Percentiles rank a stretch among this genome's conserved stretches.
These are phyloP conservation scores for Phalacrocorax brasilianus DNA, from an alignment of 2,113 vertebrate genomes.

Conservation along the genomic window DNA sequence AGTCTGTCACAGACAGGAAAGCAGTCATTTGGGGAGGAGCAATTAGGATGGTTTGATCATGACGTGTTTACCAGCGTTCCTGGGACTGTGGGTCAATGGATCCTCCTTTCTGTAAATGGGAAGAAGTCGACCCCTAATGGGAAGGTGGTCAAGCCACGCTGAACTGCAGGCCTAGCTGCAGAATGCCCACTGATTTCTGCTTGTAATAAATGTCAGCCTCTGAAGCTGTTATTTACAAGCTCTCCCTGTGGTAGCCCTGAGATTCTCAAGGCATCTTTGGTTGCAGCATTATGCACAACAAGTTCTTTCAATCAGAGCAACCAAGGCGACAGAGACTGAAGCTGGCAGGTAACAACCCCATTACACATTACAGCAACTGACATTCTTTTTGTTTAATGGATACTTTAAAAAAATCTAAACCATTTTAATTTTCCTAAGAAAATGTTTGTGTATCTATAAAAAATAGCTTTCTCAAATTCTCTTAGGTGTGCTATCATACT, in stretches of 20 bases:
- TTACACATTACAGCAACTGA: background rate
- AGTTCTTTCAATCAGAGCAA: background rate
- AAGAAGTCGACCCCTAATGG: background rate
- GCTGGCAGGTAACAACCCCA: background rate
- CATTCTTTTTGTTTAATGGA: background rate
- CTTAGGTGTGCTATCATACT: background rate
- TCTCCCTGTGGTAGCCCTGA: background rate
- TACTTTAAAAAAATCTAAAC: background rate
- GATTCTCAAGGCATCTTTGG: background rate
- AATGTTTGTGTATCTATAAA: background rate
- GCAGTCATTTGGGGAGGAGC: background rate
- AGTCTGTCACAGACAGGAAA: background rate
- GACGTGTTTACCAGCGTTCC: background rate
- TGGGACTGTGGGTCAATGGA: background rate
- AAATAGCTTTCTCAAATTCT: background rate
- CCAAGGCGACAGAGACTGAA: background rate
- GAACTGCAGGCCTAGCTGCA: background rate
- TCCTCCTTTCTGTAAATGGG: background rate
- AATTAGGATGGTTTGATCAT: background rate
- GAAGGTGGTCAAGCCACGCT: background rate
- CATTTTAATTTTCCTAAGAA: background rate
- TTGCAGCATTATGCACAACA: background rate
- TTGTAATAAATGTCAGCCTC: background rate
- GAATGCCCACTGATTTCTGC: background rate
- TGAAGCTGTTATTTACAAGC: slow-evolving; percentile 34